Base-by-base conservation (phyloP, 2,888 invertebrate species). In the Pediacus dermestoides region DNA sequence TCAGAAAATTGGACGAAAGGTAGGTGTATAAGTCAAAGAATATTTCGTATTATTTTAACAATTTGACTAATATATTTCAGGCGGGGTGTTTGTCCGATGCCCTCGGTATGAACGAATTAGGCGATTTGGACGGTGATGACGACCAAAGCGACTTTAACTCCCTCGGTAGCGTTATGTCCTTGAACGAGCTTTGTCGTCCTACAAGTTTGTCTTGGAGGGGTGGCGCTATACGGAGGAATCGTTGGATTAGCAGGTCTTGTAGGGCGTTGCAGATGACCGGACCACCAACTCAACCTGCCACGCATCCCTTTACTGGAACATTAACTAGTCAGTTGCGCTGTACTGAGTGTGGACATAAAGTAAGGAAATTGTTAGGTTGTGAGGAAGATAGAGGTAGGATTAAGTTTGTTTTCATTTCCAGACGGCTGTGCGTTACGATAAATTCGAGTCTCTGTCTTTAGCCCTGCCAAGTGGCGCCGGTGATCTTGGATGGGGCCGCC, bases 381-480 rank as follows among this genome's bases (percentile, higher is more conserved):
- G 30, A 21, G 26, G 37, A n/a, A n/a, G n/a, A 22, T 37, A 21
- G 9, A 10, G 21, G 6, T 7, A 18, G 6, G n/a, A 18, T 30
- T 30, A 6, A 9, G 4, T 7, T 16, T 37, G n/a, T 32, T 12
- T 34, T 15, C 1, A 32, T 35, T 33, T 15, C 9, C 73, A 90
- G 84, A 87, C 87, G 45, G 82, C 89, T 0, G 85, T 92, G n/a
- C 82, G 87, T 13, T 90, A 91, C 65, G 93, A 94, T 67, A 88
- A 89, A 62, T 89, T 93, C 63, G 92, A 93, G 70, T 89, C 88
- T 61, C 74, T 94, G 27, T 89, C 92, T 0, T 70, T 94, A 30
- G 84, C 85, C 10, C 72, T 92, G 60, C 84, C 88, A 3, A 75
- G 77, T 46, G 75, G 77, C 2, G 74, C 75, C 39, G 70, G 72